Evolutionary conservation across 1,140 invertebrate species (phyloP).

Genomic region (Harlomillsia oculata): DNA sequence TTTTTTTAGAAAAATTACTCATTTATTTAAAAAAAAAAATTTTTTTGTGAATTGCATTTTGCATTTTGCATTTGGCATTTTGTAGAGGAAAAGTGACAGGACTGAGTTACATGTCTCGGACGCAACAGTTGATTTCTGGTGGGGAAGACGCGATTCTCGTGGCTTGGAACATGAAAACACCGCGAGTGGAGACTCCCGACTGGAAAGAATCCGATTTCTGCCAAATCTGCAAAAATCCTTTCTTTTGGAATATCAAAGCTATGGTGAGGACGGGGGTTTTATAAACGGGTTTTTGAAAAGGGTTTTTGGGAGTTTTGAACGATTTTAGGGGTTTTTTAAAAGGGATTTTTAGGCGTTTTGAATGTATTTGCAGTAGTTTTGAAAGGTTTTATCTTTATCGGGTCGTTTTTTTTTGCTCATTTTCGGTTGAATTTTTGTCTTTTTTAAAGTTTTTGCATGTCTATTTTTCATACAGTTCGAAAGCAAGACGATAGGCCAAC

Average conservation of each 20-base stretch:
- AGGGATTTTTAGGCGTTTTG: too few species aligned
- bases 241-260: slow-evolving; percentile 86
- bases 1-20: not conserved
- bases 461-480: too few species aligned
- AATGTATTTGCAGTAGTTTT: too few species aligned
- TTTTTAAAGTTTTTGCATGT: too few species aligned
- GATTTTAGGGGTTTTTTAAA: too few species aligned
- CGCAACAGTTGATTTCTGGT: slow-evolving; percentile 78
- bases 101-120: slow-evolving; percentile 65
- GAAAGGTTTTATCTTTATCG: too few species aligned
- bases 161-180: slow-evolving; percentile 87
- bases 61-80: slow-evolving; percentile 16
- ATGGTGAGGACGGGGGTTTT: too few species aligned
- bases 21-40: not conserved
- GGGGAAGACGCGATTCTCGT: slow-evolving; percentile 88
- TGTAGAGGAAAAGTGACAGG: slow-evolving; percentile 68
- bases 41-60: not conserved
- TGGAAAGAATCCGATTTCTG: slow-evolving; percentile 92
- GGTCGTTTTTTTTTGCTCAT: too few species aligned
- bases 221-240: slow-evolving; percentile 83
- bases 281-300: too few species aligned
- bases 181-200: slow-evolving; percentile 77
- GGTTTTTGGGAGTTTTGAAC: too few species aligned
- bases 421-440: too few species aligned
- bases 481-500: slow-evolving; percentile 75